phyloP scores from a whole-genome alignment of 2,888 invertebrate species.

The Pachydiplax longipennis region DNA sequence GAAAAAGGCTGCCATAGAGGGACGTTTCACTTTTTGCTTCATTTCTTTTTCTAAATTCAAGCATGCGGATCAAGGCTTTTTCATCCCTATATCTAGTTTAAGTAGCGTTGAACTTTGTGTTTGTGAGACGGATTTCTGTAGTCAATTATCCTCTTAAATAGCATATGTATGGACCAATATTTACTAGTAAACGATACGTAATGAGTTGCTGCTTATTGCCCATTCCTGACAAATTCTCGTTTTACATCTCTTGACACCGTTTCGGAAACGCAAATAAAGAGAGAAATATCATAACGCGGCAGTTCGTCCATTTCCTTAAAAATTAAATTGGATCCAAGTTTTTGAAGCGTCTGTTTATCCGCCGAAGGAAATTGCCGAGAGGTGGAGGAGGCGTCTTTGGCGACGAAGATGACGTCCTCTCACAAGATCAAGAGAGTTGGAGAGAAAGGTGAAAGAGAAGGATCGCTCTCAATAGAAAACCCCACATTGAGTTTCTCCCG shows the following conservation, averaged over 20 bases:
- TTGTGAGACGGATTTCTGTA: too few relatives aligned
- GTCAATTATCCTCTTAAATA: too few relatives aligned
- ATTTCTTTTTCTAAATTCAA: too few relatives aligned
- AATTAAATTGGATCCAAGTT: conserved; percentile 29
- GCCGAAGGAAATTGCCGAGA: neutral
- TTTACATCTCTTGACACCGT: neutral
- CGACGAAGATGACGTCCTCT: neutral
- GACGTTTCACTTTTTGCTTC: too few relatives aligned
- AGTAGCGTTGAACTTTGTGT: too few relatives aligned
- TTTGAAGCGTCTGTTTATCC: neutral
- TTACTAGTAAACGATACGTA: too few relatives aligned
- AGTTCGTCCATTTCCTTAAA: neutral
- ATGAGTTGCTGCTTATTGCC: too few relatives aligned
- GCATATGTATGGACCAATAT: too few relatives aligned
- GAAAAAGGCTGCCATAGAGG: too few relatives aligned
- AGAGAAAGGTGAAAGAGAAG: neutral
- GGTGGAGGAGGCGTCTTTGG: neutral
- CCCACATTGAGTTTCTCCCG: neutral
- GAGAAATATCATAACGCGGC: neutral
- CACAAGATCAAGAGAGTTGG: neutral
- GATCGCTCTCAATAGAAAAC: conserved; percentile 10
- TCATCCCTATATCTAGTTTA: too few relatives aligned
- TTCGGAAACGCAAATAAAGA: neutral
- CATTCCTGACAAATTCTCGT: neutral
- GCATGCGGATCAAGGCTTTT: too few relatives aligned